phyloP scores from a whole-genome alignment of 2,113 vertebrate genomes.

The Balaeniceps rex region DNA sequence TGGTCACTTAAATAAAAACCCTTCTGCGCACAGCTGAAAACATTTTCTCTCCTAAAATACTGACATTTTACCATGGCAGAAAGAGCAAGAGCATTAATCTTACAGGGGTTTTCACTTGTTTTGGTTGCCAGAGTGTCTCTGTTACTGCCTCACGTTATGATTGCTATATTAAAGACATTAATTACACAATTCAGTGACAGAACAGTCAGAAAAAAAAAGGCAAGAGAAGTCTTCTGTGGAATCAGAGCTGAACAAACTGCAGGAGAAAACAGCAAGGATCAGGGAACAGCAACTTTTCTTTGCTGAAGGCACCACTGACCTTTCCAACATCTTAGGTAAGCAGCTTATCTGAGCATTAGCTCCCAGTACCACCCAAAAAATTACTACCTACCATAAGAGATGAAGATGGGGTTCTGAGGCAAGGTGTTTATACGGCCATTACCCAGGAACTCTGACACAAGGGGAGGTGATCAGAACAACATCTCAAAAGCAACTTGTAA shows the following conservation, averaged over 20 bases:
- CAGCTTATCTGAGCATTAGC: neutral
- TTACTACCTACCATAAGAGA: neutral
- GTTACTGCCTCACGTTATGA: neutral
- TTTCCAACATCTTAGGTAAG: neutral
- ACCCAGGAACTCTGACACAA: neutral
- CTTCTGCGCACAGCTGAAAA: conserved; percentile 30
- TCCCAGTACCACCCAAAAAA: neutral
- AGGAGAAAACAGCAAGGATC: neutral
- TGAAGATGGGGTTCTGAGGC: neutral
- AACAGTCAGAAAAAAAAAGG: neutral
- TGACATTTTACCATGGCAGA: conserved; percentile 40
- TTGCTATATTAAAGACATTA: neutral
- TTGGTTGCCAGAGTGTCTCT: neutral
- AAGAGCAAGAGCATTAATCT: neutral
- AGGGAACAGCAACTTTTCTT: neutral
- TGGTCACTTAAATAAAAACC: conserved; percentile 40
- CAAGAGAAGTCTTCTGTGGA: neutral
- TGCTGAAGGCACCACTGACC: neutral
- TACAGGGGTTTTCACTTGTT: conserved; percentile 23
- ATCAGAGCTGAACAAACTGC: neutral
- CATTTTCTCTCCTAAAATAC: conserved; percentile 13
- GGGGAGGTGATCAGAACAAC: neutral
- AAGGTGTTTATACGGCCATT: neutral
- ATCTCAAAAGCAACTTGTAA: neutral
- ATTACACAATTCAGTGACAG: neutral